phyloP scores from a whole-genome alignment of 1,140 invertebrate species.

The Rhopalosiphum padi region DNA sequence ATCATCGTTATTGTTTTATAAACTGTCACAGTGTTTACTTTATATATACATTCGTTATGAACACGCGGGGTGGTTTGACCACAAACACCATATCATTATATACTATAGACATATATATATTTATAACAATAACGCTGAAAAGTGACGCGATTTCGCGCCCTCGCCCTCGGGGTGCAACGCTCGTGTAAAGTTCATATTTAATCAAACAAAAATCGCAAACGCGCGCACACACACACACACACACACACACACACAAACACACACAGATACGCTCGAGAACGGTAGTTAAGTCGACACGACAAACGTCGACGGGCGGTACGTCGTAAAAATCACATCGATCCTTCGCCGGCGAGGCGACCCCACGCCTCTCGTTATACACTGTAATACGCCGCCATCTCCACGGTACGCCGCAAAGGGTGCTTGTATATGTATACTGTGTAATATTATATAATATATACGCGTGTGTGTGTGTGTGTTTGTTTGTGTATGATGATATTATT shows the following conservation, averaged over 20 bases:
- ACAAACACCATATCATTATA: not conserved
- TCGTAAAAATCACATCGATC: slow-evolving; percentile 52
- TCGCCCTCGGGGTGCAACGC: not conserved
- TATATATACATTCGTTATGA: no score
- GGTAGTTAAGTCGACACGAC: not conserved
- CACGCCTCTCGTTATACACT: not conserved
- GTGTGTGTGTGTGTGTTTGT: not conserved
- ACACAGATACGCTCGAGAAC: not conserved
- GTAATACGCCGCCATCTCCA: not conserved
- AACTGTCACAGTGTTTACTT: no score
- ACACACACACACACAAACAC: not conserved
- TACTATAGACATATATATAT: not conserved
- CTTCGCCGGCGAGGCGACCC: not conserved
- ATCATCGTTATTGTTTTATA: no score
- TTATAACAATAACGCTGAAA: not conserved
- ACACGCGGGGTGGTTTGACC: not conserved
- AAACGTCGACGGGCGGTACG: slow-evolving; percentile 24
- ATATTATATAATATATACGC: not conserved
- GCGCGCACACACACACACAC: not conserved
- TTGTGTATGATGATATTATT: slow-evolving; percentile 23
- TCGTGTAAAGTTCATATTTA: slow-evolving; percentile 7
- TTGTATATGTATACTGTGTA: not conserved
- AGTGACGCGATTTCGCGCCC: slow-evolving; percentile 15
- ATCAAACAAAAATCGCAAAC: not conserved
- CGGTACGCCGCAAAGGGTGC: not conserved